Evolutionary conservation across 2,888 invertebrate species (phyloP), one percentile per base, ranked within the genome.

Genomic region (Platypus cylindrus): DNA sequence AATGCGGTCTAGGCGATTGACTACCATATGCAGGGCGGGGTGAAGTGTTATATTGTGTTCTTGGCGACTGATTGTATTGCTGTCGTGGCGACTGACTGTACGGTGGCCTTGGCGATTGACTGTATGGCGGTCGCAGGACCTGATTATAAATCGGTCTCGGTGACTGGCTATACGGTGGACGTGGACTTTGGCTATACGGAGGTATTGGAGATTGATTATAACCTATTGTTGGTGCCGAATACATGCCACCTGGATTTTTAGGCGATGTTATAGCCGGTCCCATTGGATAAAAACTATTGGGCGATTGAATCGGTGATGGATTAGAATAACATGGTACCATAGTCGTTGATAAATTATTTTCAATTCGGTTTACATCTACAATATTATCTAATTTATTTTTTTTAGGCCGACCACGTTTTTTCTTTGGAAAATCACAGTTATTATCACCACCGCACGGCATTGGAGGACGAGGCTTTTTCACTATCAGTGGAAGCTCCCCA

Each of bases 381-480:
- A n/a, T n/a, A 47, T 71, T 73, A 53, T 75, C 75, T 30, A 74
- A 70, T 43, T 81, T 73, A 12, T 85, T 76, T 64, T 89, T 90
- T 64, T 89, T 89, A 41, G 89, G 87, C 41, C 87, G 69, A 13
- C 89, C 87, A 16, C 89, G 65, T 56, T 89, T 87, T 63, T 89
- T 89, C 65, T 87, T 87, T 42, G 82, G 78, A 42, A 79, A 75
- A 55, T 72, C 73, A 43, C 65, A 67, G 52, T 65, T 67, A 32
- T 58, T 53, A 46, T 51, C 51, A 44, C 52, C 53, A 40, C 54
- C 50, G 44, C 53, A 49, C 41, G 53, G 51, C 26, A 55, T 49
- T 14, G 68, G 66, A 43, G 66, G 66, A 41, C 68, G 62, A 2
- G 71, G 65, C n/a, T n/a, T n/a, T n/a, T n/a, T n/a, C 20, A 67